Base-by-base conservation (phyloP, 1,140 invertebrate genomes). In the Akabosia matsudoensis region DNA sequence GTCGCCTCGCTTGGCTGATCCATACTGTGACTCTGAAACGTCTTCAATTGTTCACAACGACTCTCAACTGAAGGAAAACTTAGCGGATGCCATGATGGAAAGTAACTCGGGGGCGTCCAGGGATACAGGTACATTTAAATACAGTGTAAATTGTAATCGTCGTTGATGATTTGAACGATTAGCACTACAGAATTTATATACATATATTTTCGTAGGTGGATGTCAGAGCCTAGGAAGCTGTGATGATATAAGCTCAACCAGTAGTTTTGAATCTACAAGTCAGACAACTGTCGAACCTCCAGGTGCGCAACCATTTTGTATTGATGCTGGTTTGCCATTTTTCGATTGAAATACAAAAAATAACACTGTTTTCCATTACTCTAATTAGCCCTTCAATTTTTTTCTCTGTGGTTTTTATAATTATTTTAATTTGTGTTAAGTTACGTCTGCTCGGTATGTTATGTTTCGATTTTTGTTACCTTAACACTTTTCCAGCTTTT, bases 51-150 rank as follows among this genome's bases (percentile, higher is more conserved):
- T 83, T 84, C 83, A 37, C 79, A 87, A 87, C 78, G 94, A 97
- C 82, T 91, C 91, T 74, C 90, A 93, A 82, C 86, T 97, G 0
- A 89, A 91, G 82, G 93, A 97, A 85, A 94, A 95, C 85, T 86
- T 97, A 56, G 96, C 95, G 0, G 95, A 97, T 85, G 95, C 95
- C 61, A 97, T 97, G 96, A 88, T 93, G 70, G 95, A 95, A 83
- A 90, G 90, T 22, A 90, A 91, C 13, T 85, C 88, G 13, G 85
- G 85, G 13, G 85, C 85, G 1, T 78, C 76, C 56, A 85, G 88
- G 82, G 89, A 90, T 73, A 85, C 87, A 82, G 90, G 90, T 91
- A 87, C 86, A 85, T 84, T 70, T 74, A 4, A 14, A 34, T 51
- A 13, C 54, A 22, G 7, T 56, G 3, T 56, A 56, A 56, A 56